These are phyloP conservation scores for Micrasema longulum DNA, from an alignment of 1,140 invertebrate species.

Conservation along the genomic window DNA sequence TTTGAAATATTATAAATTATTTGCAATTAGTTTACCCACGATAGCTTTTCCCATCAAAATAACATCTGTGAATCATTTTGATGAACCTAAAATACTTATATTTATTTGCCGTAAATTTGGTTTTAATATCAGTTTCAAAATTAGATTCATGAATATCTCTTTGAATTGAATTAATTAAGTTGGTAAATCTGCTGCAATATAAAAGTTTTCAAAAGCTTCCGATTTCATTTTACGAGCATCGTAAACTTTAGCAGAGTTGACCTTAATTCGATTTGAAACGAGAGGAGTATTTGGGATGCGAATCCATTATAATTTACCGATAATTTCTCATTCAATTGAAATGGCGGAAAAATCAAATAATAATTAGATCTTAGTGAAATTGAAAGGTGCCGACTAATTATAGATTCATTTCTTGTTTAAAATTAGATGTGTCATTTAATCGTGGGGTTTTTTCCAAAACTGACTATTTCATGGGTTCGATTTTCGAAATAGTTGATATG, in stretches of 20 bases:
- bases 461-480: no score
- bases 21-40: no score
- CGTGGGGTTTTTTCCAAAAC: no score
- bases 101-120: no score
- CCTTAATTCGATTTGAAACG: conserved; percentile 40
- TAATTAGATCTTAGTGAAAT: conserved; percentile 18
- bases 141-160: neutral
- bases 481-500: no score
- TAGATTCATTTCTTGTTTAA: no score
- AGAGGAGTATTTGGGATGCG: neutral
- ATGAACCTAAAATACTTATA: no score
- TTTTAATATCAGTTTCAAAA: neutral
- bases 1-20: no score
- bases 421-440: no score
- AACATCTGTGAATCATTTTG: no score
- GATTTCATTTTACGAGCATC: conserved; percentile 42
- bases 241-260: conserved; percentile 47
- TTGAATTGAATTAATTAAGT: conserved; percentile 2
- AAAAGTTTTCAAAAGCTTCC: neutral
- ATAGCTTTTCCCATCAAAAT: no score
- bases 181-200: neutral
- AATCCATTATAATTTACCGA: conserved; percentile 12
- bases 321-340: conserved; percentile 15
- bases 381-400: no score
- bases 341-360: conserved; percentile 21